Conservation (phyloP, 1,140 invertebrate genomes). For the Leptopilina boulardi region DNA sequence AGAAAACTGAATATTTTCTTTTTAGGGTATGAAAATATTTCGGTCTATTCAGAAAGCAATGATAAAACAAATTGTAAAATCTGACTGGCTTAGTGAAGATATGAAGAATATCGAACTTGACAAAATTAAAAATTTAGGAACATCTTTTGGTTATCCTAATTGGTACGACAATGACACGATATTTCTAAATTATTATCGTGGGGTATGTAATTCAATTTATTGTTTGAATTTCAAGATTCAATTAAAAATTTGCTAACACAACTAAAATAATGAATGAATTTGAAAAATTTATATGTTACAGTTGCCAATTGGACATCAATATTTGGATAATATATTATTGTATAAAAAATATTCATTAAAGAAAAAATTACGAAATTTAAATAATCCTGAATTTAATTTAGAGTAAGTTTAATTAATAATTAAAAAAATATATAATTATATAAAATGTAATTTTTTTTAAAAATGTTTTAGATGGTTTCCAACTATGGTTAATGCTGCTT, state of each 20-base stretch:
- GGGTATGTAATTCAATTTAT: slow-evolving; percentile 68
- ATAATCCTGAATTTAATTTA: background rate
- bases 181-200: slow-evolving; percentile 71
- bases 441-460: too few relatives aligned
- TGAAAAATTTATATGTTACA: slow-evolving; percentile 5
- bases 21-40: slow-evolving; percentile 38
- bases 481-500: slow-evolving; percentile 82
- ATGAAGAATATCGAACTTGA: slow-evolving; percentile 77
- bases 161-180: slow-evolving; percentile 78
- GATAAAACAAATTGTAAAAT: slow-evolving; percentile 35
- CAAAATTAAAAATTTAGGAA: slow-evolving; percentile 79
- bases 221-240: background rate
- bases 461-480: slow-evolving; percentile 72
- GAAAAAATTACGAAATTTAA: background rate
- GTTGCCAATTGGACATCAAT: slow-evolving; percentile 48
- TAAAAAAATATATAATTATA: slow-evolving; percentile 7
- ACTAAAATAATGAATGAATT: slow-evolving; percentile 28
- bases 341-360: slow-evolving; percentile 28
- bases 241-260: background rate
- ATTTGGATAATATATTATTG: slow-evolving; percentile 54
- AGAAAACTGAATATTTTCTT: background rate
- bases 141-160: slow-evolving; percentile 82
- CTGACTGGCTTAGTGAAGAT: slow-evolving; percentile 79
- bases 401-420: background rate
- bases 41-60: slow-evolving; percentile 36